A percentile compares a stretch with the other conserved stretches of the same genome.
These are phyloP conservation scores for Porites lobata DNA, from an alignment of 92 coral and sea anemone genomes.

Conservation along the genomic window DNA sequence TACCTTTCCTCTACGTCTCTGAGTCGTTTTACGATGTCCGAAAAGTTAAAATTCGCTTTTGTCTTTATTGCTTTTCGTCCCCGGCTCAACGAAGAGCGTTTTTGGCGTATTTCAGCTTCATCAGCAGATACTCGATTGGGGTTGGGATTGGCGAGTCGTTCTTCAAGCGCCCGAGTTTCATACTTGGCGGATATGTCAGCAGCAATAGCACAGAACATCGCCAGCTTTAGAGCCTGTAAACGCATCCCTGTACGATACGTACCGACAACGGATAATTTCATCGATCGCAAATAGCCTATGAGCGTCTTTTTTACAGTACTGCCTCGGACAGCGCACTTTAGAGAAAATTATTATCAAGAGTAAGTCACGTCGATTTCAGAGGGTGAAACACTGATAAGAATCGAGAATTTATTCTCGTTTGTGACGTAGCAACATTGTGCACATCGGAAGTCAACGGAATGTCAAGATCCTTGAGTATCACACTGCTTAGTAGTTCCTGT, in stretches of 20 bases:
- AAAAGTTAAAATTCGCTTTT: not conserved
- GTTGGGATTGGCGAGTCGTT: not conserved
- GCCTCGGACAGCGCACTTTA: too few relatives aligned
- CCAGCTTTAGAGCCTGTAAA: not conserved
- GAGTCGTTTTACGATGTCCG: not conserved
- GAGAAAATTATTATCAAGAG: too few relatives aligned
- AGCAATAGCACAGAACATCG: not conserved
- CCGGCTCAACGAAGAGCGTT: not conserved
- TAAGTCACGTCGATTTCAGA: not conserved
- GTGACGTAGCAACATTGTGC: not conserved
- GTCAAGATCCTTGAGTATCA: too few relatives aligned
- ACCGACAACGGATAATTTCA: not conserved
- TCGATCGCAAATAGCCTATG: not conserved
- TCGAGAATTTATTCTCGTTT: constrained; percentile 1
- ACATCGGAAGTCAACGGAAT: too few relatives aligned
- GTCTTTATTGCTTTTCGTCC: constrained; percentile 6
- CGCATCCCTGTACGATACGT: not conserved
- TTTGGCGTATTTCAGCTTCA: not conserved
- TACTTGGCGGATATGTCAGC: not conserved
- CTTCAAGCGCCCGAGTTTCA: not conserved
- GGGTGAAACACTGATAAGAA: not conserved
- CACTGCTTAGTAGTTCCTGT: too few relatives aligned
- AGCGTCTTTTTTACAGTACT: not conserved
- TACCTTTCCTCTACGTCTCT: not conserved
- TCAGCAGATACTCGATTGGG: not conserved